Base-by-base conservation (phyloP, 2,888 invertebrate species). In the Sclerodermus sp. region DNA sequence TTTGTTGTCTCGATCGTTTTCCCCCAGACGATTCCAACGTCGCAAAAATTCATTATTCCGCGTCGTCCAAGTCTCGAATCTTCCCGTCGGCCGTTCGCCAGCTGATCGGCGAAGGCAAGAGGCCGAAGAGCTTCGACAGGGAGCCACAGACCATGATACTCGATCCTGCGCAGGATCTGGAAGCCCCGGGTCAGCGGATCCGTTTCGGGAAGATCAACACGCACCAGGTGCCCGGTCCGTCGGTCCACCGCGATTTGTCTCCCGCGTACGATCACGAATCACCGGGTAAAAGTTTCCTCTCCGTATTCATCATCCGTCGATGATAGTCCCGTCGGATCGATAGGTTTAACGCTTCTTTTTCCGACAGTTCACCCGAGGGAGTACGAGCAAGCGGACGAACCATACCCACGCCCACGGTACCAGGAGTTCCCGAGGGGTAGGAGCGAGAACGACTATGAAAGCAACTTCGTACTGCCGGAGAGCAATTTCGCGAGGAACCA, bases 131-230 rank as follows among this genome's bases (percentile, higher is more conserved):
- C 6, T 45, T 64, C 10, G 58, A 66, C 17, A 48, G 57, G 18
- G 67, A 69, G 13, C 58, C 64, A 10, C 66, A 65, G 18, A 58
- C 65, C 2, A 31, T 63, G 10, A 57, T 64, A 53, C 36, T 61
- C 10, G 57, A 68, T 9, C 52, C 60, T 1, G 53, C 59, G 0
- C 54, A 58, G 0, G 64, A 70, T 29, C 64, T 66, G 12, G 41
- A 17, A 0, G 23, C 31, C 14, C 59, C 63, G 1, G 62, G 70
- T 43, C 60, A 23, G 8, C 23, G 55, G n/a, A 31, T 66, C 31
- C 67, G 68, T 41, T 70, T 66, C 42, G 70, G 71, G 1, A 70
- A 71, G 47, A 54, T 71, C 6, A 70, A 62, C 14, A 60, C 64
- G 14, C 67, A 68, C 47, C 67, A 55, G 18, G 13, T 45, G 1